Conservation (phyloP, 2,113 vertebrate genomes). For the Psophia crepitans region DNA sequence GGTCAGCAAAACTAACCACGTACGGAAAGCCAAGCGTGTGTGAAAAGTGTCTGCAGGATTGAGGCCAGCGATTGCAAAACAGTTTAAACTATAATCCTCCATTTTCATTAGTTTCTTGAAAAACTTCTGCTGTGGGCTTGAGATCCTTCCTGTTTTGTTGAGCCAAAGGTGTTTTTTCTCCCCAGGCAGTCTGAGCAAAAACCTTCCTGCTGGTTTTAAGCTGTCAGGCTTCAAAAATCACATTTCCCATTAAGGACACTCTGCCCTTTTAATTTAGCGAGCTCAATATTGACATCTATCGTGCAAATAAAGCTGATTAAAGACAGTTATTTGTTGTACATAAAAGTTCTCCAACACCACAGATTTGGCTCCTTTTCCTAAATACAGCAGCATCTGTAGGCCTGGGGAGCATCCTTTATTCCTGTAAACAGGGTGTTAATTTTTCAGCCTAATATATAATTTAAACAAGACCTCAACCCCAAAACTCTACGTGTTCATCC, state of each 20-base stretch:
- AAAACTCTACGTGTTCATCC: not conserved
- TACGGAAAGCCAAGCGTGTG: not conserved
- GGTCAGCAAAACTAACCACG: not conserved
- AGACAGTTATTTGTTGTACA: not conserved
- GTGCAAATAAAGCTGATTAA: not conserved
- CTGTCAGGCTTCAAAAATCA: not conserved
- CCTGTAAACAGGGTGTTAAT: not conserved
- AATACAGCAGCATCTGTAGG: not conserved
- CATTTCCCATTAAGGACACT: not conserved
- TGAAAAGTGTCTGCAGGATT: not conserved
- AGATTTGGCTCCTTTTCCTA: not conserved
- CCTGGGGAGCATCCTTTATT: not conserved
- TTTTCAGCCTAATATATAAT: not conserved
- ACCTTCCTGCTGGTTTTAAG: not conserved
- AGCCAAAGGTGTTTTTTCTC: slow-evolving; percentile 44
- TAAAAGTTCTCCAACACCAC: not conserved
- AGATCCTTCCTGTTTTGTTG: not conserved
- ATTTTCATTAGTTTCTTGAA: slow-evolving; percentile 34
- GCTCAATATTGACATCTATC: not conserved
- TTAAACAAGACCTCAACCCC: not conserved
- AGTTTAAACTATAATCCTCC: slow-evolving; percentile 12
- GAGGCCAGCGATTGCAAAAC: slow-evolving; percentile 11
- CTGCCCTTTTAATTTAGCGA: not conserved
- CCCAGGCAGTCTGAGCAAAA: not conserved
- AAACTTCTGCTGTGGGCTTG: not conserved